Conservation (phyloP, 30 jellyfish, hydroid and myxozoan species). For the Rhopilema esculentum region DNA sequence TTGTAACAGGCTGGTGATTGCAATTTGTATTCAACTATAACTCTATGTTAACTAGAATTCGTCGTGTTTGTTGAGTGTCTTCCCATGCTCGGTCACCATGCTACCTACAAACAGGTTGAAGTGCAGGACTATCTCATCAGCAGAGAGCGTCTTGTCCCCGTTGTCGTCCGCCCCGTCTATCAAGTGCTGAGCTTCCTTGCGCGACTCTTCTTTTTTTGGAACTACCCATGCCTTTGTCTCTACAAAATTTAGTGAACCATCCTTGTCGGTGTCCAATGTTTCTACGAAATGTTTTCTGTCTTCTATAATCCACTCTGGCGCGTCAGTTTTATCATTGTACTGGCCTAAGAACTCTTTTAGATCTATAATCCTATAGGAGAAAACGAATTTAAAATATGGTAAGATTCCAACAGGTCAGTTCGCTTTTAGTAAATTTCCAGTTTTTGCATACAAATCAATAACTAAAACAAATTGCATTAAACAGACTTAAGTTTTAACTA, state of each 20-base stretch:
- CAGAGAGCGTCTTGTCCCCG: constrained; percentile 75
- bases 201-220: constrained; percentile 78
- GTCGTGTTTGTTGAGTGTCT: constrained; percentile 68
- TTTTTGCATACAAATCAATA: too few species aligned
- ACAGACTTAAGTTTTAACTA: too few species aligned
- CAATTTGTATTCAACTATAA: neutral
- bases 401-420: too few species aligned
- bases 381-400: neutral
- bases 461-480: too few species aligned
- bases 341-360: constrained; percentile 94
- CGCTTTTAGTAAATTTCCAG: too few species aligned
- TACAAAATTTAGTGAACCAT: constrained; percentile 67
- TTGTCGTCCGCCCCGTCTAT: constrained; percentile 92
- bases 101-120: constrained; percentile 92
- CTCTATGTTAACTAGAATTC: constrained; percentile 48
- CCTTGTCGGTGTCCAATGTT: constrained; percentile 77
- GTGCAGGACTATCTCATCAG: constrained; percentile 84
- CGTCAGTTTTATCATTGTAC: constrained; percentile 81
- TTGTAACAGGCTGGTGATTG: neutral
- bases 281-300: constrained; percentile 90
- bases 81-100: constrained; percentile 98
- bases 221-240: constrained; percentile 90
- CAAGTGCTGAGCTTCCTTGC: constrained; percentile 79
- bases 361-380: constrained; percentile 67
- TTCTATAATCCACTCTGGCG: constrained; percentile 94